phyloP scores from a whole-genome alignment of 2,797 vertebrate genomes.

The Enteromius treurensis region DNA sequence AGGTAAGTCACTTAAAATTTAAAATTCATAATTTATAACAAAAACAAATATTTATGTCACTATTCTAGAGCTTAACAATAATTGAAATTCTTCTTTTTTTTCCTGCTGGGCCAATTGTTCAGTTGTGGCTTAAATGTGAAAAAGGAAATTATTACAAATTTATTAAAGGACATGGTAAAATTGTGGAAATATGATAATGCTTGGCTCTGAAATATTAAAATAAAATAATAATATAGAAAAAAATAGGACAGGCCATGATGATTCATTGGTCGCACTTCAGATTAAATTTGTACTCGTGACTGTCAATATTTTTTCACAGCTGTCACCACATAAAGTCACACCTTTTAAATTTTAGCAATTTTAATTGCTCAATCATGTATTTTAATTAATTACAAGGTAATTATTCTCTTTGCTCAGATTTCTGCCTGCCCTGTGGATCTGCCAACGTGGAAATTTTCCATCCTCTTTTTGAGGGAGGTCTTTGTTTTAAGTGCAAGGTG shows the following conservation, averaged over 20 bases:
- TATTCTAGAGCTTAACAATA: not conserved
- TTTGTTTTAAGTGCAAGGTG: slow-evolving; percentile 83
- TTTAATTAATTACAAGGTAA: not conserved
- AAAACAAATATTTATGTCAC: too few species aligned
- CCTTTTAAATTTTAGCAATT: not conserved
- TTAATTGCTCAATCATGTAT: not conserved
- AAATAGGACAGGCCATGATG: not conserved
- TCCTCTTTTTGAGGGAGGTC: slow-evolving; percentile 79
- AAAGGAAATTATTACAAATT: not conserved
- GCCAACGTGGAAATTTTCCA: slow-evolving; percentile 68
- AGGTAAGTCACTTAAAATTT: slow-evolving; percentile 63
- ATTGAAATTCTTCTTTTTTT: not conserved
- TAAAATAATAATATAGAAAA: not conserved
- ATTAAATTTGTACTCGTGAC: not conserved
- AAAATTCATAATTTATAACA: not conserved
- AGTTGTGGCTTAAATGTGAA: not conserved
- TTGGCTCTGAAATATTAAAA: not conserved
- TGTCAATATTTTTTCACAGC: not conserved
- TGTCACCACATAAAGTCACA: too few species aligned
- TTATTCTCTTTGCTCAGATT: slow-evolving; percentile 68
- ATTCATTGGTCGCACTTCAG: not conserved
- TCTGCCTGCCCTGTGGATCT: slow-evolving; percentile 78
- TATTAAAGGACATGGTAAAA: not conserved
- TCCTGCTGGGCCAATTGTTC: not conserved
- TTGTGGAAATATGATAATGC: not conserved